These are phyloP conservation scores for Pseudolaguvia tuberculata DNA, from an alignment of 2,113 vertebrate genomes.

Conservation along the genomic window DNA sequence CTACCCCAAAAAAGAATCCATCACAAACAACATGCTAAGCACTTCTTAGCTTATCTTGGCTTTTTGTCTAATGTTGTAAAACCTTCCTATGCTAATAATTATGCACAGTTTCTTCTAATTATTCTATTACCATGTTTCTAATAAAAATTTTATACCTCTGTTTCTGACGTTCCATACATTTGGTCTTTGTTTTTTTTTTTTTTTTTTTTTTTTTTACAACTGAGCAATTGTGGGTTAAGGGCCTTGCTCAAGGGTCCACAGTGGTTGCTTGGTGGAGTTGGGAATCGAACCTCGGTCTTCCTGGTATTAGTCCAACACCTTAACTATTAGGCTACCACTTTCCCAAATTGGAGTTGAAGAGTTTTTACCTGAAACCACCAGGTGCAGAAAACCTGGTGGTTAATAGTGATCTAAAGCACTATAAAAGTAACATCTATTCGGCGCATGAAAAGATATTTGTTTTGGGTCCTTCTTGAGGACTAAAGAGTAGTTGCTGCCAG, in stretches of 20 bases:
- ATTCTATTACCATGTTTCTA: background rate
- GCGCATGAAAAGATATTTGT: background rate
- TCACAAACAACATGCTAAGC: conserved; percentile 19
- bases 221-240: too few relatives aligned
- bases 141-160: too few relatives aligned
- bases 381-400: background rate
- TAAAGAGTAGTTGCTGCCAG: background rate
- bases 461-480: background rate
- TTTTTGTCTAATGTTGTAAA: conserved; percentile 9
- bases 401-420: background rate
- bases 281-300: too few relatives aligned
- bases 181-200: too few relatives aligned
- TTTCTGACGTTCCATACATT: too few relatives aligned
- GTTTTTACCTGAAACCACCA: background rate
- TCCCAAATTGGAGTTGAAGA: too few relatives aligned
- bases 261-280: too few relatives aligned
- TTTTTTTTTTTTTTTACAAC: too few relatives aligned
- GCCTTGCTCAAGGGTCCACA: too few relatives aligned
- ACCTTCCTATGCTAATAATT: conserved; percentile 33
- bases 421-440: background rate
- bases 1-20: conserved; percentile 36
- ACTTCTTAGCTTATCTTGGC: background rate
- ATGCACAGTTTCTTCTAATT: conserved; percentile 9
- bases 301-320: too few relatives aligned
- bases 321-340: too few relatives aligned